A percentile compares a stretch with the other conserved stretches of the same genome.
These are phyloP conservation scores for Chaetophractus vellerosus DNA, from an alignment of 2,797 vertebrate genomes.

Conservation along the genomic window DNA sequence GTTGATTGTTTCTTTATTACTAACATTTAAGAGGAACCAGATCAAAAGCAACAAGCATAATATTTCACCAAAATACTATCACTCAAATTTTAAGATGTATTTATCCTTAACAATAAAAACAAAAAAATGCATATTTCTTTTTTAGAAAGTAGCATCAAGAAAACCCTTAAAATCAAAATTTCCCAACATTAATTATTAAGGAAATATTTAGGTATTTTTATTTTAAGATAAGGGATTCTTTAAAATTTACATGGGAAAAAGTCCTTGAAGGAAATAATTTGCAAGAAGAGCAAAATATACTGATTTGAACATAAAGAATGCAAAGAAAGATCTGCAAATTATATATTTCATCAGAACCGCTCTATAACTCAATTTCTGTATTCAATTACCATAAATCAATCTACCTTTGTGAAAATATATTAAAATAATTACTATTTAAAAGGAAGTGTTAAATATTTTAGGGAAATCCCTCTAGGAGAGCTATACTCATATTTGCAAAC, in stretches of 20 bases:
- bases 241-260: not conserved
- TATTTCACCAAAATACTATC: constrained; percentile 47
- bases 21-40: constrained; percentile 42
- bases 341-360: not conserved
- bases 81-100: constrained; percentile 43
- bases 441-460: constrained; percentile 23
- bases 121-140: constrained; percentile 35
- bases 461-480: not conserved
- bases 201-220: not conserved
- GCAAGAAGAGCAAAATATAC: not conserved
- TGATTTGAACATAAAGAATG: not conserved
- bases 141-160: constrained; percentile 25
- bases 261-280: not conserved
- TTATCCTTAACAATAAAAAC: constrained; percentile 56
- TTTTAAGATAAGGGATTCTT: not conserved
- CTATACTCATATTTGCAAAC: not conserved
- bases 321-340: constrained; percentile 22
- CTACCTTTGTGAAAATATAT: not conserved
- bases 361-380: not conserved
- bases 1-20: constrained; percentile 76
- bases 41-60: constrained; percentile 52
- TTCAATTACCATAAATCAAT: not conserved
- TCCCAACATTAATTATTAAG: not conserved
- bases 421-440: not conserved
- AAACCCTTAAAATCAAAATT: constrained; percentile 23